phyloP scores from a whole-genome alignment of 2,113 vertebrate species.

The Eubucco bourcierii region DNA sequence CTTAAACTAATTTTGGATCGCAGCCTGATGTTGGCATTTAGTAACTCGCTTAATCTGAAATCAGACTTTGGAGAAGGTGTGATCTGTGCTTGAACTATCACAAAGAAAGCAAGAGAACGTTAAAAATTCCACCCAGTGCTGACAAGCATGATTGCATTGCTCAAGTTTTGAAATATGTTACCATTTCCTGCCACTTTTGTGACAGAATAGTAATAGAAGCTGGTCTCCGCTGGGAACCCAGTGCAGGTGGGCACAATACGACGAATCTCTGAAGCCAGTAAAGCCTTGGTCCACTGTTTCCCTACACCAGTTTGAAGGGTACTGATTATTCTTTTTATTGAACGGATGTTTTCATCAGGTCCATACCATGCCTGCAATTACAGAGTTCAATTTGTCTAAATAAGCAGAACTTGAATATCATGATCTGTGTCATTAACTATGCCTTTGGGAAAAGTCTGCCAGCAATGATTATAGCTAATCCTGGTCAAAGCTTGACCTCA shows the following conservation, averaged over 20 bases:
- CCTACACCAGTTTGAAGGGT: conserved; percentile 47
- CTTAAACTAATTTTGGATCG: conserved; percentile 30
- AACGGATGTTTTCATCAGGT: conserved; percentile 34
- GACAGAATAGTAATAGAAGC: conserved; percentile 42
- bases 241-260: conserved; percentile 49
- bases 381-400: conserved; percentile 43
- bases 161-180: neutral
- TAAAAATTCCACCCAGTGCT: neutral
- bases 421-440: neutral
- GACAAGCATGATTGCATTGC: neutral
- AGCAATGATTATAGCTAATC: conserved; percentile 24
- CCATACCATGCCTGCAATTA: conserved; percentile 63
- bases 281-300: conserved; percentile 62
- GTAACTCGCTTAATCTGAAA: conserved; percentile 24
- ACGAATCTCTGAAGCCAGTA: conserved; percentile 61
- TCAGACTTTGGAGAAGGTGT: conserved; percentile 41
- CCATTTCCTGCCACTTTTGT: conserved; percentile 45
- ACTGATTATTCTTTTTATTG: conserved; percentile 44
- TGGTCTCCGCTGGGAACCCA: conserved; percentile 59
- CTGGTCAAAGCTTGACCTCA: conserved; percentile 47
- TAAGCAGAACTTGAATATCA: conserved; percentile 16
- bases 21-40: conserved; percentile 48
- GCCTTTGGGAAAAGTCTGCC: conserved; percentile 23
- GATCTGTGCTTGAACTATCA: conserved; percentile 53
- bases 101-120: neutral